Evolutionary conservation across 2,113 vertebrate species (phyloP).

Genomic region (Hippocampus abdominalis): DNA sequence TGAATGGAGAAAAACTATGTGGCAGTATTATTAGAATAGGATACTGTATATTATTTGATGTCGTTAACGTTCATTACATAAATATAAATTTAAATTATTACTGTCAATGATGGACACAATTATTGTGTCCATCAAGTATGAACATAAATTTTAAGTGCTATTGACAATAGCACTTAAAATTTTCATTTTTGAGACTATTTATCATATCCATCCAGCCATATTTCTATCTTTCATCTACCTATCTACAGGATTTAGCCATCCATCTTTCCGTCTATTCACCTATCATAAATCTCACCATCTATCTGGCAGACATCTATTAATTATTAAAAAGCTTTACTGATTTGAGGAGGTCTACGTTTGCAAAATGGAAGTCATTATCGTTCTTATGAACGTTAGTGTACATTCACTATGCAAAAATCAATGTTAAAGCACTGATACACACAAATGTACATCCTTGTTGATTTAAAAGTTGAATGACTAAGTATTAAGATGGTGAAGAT

Average conservation of each 20-base stretch:
- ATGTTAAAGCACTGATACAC: neutral
- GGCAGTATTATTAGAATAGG: too few relatives aligned
- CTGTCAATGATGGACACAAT: too few relatives aligned
- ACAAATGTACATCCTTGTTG: neutral
- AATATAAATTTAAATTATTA: too few relatives aligned
- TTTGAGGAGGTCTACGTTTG: neutral
- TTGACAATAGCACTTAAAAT: too few relatives aligned
- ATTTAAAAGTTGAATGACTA: neutral
- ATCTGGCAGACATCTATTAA: neutral
- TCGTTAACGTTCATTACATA: too few relatives aligned
- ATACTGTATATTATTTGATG: too few relatives aligned
- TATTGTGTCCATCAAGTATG: too few relatives aligned
- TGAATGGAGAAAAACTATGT: too few relatives aligned
- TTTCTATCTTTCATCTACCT: neutral
- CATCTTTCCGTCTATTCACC: too few relatives aligned
- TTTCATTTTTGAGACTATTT: too few relatives aligned
- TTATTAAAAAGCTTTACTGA: neutral
- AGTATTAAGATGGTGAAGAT: neutral
- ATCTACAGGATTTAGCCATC: neutral
- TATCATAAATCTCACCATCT: neutral
- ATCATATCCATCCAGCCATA: too few relatives aligned
- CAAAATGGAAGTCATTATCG: neutral
- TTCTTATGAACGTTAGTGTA: neutral
- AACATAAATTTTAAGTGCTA: too few relatives aligned
- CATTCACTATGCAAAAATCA: conserved; percentile 1